Base-by-base conservation (phyloP, 1,140 invertebrate species). In the Dufourea novaeangliae region DNA sequence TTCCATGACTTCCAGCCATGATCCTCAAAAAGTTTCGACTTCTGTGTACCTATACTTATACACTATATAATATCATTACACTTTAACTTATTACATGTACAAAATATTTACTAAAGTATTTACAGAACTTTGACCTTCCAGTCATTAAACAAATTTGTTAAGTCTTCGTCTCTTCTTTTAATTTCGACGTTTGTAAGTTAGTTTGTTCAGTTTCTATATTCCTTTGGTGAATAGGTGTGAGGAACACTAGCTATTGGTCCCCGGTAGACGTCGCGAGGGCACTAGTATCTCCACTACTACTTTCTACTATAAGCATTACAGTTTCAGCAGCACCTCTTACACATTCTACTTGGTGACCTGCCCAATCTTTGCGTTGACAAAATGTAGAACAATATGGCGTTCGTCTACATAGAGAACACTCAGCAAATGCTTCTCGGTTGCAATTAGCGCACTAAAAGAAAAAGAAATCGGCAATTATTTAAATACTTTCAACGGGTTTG, bases 291-390 rank as follows among this genome's bases (percentile, higher is more conserved):
- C 85, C 86, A 44, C 87, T 89, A 64, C 90, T 91, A 79, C 92
- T 93, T 84, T 94, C 93, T n/a, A 94, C 94, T 76, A 94, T 94
- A 1, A 94, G 88, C 93, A 94, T 94, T 41, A 94, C 94, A 1
- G 92, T 89, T 67, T 95, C 95, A 0, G 94, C 88, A 20, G 95
- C 94, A 29, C 94, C 93, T 54, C 95, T 93, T 29, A 96, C 95
- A 90, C 97, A 97, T 88, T 97, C 96, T 50, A 97, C 95, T 89
- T 97, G 96, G 91, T 97, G 97, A 32, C 95, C 94, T 29, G 94
- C 94, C 97, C 97, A 97, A 91, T 97, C 97, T 91, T 97, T 97
- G 62, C 96, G 94, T 90, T 97, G 97, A 90, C 97, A 97, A 90
- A 97, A 97, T 20, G 95, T 96, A 4, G 96, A 97, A 89, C 97